Percentiles rank a stretch among this genome's conserved stretches.
These are phyloP conservation scores for Rhimphoctona megacephalus DNA, from an alignment of 2,888 invertebrate genomes.

Conservation along the genomic window DNA sequence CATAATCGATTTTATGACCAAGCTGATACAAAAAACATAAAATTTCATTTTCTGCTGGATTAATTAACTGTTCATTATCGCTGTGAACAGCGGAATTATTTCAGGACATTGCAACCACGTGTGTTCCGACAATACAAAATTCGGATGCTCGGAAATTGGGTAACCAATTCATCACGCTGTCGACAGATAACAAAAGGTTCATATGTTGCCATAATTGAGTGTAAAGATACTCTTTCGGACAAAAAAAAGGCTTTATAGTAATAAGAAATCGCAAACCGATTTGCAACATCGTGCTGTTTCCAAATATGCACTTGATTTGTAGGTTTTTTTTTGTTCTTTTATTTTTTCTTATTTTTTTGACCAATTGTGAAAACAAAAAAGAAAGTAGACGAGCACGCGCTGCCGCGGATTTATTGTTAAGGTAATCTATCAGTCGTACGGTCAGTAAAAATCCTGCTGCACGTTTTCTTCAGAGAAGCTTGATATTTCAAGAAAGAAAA, in stretches of 20 bases:
- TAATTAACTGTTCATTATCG: not conserved
- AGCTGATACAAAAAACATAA: too few relatives aligned
- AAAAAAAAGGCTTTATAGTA: slow-evolving; percentile 1
- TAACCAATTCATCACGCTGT: slow-evolving; percentile 58
- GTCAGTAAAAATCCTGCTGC: too few relatives aligned
- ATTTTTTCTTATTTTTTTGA: not conserved
- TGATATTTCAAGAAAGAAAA: too few relatives aligned
- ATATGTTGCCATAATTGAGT: slow-evolving; percentile 54
- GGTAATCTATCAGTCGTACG: too few relatives aligned
- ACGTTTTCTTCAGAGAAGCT: too few relatives aligned
- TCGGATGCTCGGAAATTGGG: slow-evolving; percentile 4
- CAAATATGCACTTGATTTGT: slow-evolving; percentile 14
- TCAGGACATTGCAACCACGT: slow-evolving; percentile 78
- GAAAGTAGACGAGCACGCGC: not conserved
- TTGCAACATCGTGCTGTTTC: not conserved
- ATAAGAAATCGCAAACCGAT: slow-evolving; percentile 4
- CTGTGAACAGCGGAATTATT: slow-evolving; percentile 76
- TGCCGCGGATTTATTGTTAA: not conserved
- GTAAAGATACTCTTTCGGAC: not conserved
- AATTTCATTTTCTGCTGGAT: not conserved
- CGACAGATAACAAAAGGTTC: slow-evolving; percentile 48
- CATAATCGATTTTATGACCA: too few relatives aligned
- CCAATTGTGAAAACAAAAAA: slow-evolving; percentile 19
- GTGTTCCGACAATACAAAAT: slow-evolving; percentile 50
- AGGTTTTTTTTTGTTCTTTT: slow-evolving; percentile 18